Base-by-base conservation (phyloP, 2,888 invertebrate species). In the Antitype chi region DNA sequence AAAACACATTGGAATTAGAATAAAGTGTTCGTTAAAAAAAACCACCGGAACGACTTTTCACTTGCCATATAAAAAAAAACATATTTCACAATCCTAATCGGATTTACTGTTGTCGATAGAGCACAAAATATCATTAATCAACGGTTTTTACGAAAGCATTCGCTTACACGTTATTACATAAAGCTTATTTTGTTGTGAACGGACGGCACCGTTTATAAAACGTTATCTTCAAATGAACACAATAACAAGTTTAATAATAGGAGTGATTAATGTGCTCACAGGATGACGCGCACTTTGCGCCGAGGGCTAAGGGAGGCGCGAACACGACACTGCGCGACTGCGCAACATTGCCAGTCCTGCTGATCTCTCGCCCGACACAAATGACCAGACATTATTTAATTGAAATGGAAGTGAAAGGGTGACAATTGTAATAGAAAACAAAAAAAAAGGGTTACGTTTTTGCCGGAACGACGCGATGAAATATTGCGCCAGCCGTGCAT, bases 381-480 rank as follows among this genome's bases (percentile, higher is more conserved):
- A 96, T 96, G 96, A 96, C 96, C 96, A 96, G 96, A 96, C 96
- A 96, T 96, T 96, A 96, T 96, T 96, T 96, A 96, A 96, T 96
- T 96, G 96, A 96, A 96, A 95, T 96, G 91, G 91, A 95, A 96
- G 94, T 94, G 89, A 96, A 96, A 96, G 96, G 96, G 96, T 96
- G 96, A 96, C 96, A 95, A 96, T 96, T 95, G 96, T 94, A 94
- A 95, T 96, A 95, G 94, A 95, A 96, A 95, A 95, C 94, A 94
- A 95, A 95, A 92, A 92, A 64, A 96, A 96, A 94, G 96, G 96
- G 95, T 95, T 93, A 91, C 91, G 89, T 94, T 95, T 95, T 96
- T 94, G 93, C 93, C 89, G 92, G 90, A 94, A 93, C 91, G 89
- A 85, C 87, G 90, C 92, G 94, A 95, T 96, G 95, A 96, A 96